Evolutionary conservation across 2,113 vertebrate species (phyloP).

Genomic region (Oreotrochilus melanogaster): DNA sequence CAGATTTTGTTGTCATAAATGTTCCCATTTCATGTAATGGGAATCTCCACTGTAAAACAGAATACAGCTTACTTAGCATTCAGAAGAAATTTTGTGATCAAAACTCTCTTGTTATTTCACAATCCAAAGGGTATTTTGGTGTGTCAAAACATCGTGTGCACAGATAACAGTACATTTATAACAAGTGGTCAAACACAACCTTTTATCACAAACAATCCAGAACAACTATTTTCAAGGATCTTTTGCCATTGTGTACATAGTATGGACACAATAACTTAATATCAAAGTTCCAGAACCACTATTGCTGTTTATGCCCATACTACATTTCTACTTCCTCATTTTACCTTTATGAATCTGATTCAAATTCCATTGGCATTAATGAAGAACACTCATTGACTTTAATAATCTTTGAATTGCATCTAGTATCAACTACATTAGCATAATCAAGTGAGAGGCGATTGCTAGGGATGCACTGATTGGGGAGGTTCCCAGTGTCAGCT

Average conservation of each 20-base stretch:
- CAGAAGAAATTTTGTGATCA: neutral
- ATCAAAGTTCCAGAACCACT: neutral
- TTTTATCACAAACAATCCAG: conserved; percentile 31
- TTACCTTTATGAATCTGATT: conserved; percentile 41
- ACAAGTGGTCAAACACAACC: neutral
- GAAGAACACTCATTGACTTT: conserved; percentile 42
- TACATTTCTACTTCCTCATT: neutral
- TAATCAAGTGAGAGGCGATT: conserved; percentile 57
- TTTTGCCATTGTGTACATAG: neutral
- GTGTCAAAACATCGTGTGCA: neutral
- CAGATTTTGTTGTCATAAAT: neutral
- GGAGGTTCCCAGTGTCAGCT: neutral
- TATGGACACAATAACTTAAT: conserved; percentile 13
- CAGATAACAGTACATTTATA: conserved; percentile 17
- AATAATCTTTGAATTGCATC: conserved; percentile 50
- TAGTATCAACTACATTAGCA: conserved; percentile 34
- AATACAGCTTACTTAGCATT: neutral
- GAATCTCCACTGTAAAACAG: neutral
- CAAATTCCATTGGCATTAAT: conserved; percentile 39
- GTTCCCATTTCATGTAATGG: neutral
- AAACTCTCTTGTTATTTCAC: neutral
- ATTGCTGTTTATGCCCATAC: neutral
- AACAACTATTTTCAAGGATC: conserved; percentile 34
- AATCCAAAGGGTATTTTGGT: neutral
- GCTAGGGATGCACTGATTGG: conserved; percentile 44